phyloP scores from a whole-genome alignment of 2,797 vertebrate genomes.

The Lepus oiostolus region DNA sequence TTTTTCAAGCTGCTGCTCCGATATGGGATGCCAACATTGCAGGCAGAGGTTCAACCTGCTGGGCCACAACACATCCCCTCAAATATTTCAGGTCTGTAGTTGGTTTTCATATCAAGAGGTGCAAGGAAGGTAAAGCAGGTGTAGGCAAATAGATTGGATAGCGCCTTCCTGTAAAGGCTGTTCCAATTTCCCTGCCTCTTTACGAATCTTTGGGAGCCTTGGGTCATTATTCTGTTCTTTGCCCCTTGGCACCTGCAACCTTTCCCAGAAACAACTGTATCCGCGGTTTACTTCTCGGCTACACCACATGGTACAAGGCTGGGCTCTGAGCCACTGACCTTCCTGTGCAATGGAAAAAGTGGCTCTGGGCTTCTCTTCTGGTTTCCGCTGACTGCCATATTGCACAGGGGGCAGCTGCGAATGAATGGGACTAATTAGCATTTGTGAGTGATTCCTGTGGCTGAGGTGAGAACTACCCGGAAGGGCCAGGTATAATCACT shows the following conservation, averaged over 20 bases:
- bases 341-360: neutral
- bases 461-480: constrained; percentile 74
- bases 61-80: too few relatives aligned
- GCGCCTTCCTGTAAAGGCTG: neutral
- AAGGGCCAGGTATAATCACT: constrained; percentile 81
- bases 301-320: neutral
- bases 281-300: neutral
- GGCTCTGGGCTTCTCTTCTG: neutral
- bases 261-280: neutral
- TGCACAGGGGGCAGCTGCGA: neutral
- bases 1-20: too few relatives aligned
- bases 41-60: too few relatives aligned
- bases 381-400: neutral
- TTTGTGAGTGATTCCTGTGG: constrained; percentile 68
- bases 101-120: neutral
- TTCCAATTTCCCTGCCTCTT: neutral
- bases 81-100: neutral
- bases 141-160: neutral
- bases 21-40: too few relatives aligned
- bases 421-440: constrained; percentile 67
- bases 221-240: neutral
- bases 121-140: neutral
- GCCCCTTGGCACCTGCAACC: neutral
- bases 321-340: constrained; percentile 37
- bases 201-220: neutral